phyloP scores from a whole-genome alignment of 2,113 vertebrate genomes.

The Psophia crepitans region DNA sequence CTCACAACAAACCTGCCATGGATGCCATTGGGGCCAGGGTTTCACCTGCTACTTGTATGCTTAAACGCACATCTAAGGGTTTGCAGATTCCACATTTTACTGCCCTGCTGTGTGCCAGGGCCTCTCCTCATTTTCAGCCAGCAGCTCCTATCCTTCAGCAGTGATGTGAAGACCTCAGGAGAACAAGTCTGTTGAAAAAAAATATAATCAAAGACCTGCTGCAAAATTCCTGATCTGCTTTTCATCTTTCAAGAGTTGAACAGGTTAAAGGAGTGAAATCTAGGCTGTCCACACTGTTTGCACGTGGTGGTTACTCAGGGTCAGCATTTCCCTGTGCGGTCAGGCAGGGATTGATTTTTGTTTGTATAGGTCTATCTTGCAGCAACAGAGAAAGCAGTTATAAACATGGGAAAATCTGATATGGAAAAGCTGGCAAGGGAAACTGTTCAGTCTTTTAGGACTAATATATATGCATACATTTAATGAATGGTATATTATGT shows the following conservation, averaged over 20 bases:
- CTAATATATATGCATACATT: neutral
- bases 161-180: neutral
- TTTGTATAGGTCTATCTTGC: neutral
- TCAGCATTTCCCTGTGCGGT: neutral
- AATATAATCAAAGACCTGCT: neutral
- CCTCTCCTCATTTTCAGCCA: neutral
- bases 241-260: neutral
- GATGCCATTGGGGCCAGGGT: neutral
- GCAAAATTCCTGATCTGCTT: neutral
- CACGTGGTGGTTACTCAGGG: neutral
- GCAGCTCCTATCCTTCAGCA: neutral
- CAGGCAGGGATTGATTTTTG: constrained; percentile 2
- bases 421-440: neutral
- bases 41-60: neutral
- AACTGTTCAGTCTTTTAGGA: neutral
- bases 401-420: neutral
- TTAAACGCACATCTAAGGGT: neutral
- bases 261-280: neutral
- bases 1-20: neutral
- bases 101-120: neutral
- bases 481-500: neutral
- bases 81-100: neutral
- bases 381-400: neutral
- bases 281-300: neutral
- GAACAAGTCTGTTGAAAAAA: neutral